Evolutionary conservation across 2,888 invertebrate species (phyloP).

Genomic region (Melanostoma scalare): DNA sequence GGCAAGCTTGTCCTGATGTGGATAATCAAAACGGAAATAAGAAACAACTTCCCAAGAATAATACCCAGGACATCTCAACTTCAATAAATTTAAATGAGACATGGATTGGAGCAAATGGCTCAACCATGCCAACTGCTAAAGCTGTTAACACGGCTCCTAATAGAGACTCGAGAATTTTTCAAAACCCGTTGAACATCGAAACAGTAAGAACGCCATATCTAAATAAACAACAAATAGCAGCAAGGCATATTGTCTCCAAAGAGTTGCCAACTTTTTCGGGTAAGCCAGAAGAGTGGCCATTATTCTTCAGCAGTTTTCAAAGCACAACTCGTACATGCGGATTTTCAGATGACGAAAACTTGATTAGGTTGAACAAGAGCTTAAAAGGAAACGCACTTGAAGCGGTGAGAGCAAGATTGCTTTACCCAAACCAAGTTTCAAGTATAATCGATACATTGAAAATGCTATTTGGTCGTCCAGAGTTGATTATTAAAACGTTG

Average conservation of each 20-base stretch:
- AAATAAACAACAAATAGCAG: too few relatives aligned
- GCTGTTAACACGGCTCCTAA: background rate
- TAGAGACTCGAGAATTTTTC: too few relatives aligned
- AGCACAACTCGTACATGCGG: slow-evolving; percentile 28
- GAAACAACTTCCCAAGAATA: background rate
- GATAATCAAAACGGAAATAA: slow-evolving; percentile 2
- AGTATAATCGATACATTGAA: slow-evolving; percentile 1
- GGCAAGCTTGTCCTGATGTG: background rate
- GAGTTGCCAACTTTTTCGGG: slow-evolving; percentile 33
- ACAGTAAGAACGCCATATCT: too few relatives aligned
- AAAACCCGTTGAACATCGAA: too few relatives aligned
- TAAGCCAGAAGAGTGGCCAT: slow-evolving; percentile 35
- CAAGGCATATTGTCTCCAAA: too few relatives aligned
- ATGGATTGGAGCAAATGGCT: slow-evolving; percentile 9
- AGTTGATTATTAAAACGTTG: slow-evolving; percentile 7
- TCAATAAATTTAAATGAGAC: background rate
- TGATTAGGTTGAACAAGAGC: background rate
- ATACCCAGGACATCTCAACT: background rate
- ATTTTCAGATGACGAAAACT: slow-evolving; percentile 30
- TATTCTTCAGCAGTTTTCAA: slow-evolving; percentile 26
- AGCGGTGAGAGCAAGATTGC: slow-evolving; percentile 13
- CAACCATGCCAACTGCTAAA: slow-evolving; percentile 2
- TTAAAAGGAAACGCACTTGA: slow-evolving; percentile 28
- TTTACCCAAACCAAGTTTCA: slow-evolving; percentile 19
- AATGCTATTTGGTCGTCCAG: slow-evolving; percentile 33